phyloP scores from a whole-genome alignment of 1,140 invertebrate species.

The Limonius californicus region DNA sequence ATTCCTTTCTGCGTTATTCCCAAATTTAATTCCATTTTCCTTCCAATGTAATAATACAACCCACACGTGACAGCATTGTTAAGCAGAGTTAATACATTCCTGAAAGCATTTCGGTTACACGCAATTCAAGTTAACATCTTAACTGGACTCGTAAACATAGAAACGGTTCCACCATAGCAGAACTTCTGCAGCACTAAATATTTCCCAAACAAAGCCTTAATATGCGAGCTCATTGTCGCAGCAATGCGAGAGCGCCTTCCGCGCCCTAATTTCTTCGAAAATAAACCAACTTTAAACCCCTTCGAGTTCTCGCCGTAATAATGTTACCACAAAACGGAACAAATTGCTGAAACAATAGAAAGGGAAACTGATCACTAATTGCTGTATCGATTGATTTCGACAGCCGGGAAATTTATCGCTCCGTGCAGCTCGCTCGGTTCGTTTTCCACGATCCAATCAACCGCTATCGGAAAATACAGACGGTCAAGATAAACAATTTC shows the following conservation, averaged over 20 bases:
- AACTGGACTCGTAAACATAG: conserved; percentile 9
- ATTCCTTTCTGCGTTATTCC: not conserved
- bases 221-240: not conserved
- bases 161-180: conserved; percentile 1
- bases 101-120: conserved; percentile 5
- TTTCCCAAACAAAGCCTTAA: conserved; percentile 1
- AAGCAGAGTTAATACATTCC: conserved; percentile 8
- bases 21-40: conserved; percentile 10
- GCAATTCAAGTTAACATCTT: conserved; percentile 7
- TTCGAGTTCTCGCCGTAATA: not conserved
- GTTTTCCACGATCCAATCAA: conserved; percentile 1
- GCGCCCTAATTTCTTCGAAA: not conserved
- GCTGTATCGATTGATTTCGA: conserved; percentile 7
- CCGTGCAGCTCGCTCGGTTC: not conserved
- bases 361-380: conserved; percentile 15
- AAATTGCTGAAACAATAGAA: conserved; percentile 10
- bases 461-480: not conserved
- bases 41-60: conserved; percentile 6
- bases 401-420: not conserved
- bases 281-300: not conserved
- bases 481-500: conserved; percentile 6
- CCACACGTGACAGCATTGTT: conserved; percentile 11
- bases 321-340: not conserved
- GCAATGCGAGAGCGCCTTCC: not conserved
- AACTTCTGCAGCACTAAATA: not conserved